A percentile compares a stretch with the other conserved stretches of the same genome.
Conservation (phyloP, 2,888 invertebrate genomes). For the Pilophorus perplexus region DNA sequence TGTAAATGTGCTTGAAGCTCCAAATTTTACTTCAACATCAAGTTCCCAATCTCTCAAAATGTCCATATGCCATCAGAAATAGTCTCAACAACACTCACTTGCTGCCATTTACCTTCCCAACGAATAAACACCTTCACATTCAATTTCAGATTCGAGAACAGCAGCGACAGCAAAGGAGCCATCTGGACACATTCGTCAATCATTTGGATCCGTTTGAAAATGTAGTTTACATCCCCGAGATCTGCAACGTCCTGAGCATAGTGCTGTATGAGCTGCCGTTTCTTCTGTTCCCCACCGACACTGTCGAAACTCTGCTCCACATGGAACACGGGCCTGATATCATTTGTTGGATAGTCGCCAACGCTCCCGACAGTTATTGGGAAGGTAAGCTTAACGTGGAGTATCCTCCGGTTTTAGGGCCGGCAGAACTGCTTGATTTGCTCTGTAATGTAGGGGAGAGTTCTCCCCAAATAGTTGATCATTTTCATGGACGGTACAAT, state of each 20-base stretch:
- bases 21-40: no score
- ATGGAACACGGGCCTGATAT: conserved; percentile 87
- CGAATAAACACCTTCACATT: no score
- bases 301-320: conserved; percentile 82
- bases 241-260: conserved; percentile 91
- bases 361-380: conserved; percentile 88
- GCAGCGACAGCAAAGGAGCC: conserved; percentile 53
- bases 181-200: conserved; percentile 57
- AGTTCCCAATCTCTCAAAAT: no score
- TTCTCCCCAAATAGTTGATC: no score
- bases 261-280: conserved; percentile 89
- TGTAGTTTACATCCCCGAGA: conserved; percentile 91
- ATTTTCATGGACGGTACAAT: no score
- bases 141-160: conserved; percentile 43
- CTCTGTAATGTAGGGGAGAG: no score
- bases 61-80: no score
- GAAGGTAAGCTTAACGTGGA: conserved; percentile 67
- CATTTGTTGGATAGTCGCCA: conserved; percentile 88
- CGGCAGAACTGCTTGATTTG: no score
- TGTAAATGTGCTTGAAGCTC: no score
- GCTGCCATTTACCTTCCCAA: no score
- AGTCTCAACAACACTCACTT: no score
- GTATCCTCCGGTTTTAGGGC: no score
- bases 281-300: conserved; percentile 74
- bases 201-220: conserved; percentile 92